Evolutionary conservation across 2,888 invertebrate genomes (phyloP).

Genomic region (Mythimna lalbum): DNA sequence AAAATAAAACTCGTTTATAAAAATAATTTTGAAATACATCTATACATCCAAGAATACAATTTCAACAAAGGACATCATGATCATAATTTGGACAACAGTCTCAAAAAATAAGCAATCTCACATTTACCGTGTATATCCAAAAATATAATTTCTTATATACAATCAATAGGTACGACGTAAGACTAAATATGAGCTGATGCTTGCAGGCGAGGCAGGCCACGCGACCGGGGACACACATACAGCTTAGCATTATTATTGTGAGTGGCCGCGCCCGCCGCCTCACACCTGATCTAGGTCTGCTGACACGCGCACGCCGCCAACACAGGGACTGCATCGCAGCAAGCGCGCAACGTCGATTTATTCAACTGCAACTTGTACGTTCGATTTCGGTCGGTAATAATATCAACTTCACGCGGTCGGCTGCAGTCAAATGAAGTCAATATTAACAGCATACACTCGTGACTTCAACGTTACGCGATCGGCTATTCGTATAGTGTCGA

Average conservation of each 20-base stretch:
- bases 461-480: too few species aligned
- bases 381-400: too few species aligned
- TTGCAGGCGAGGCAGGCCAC: conserved; percentile 11
- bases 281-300: conserved; percentile 14
- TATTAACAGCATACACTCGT: too few species aligned
- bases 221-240: conserved; percentile 11
- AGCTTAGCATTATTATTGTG: conserved; percentile 27
- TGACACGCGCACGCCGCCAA: conserved; percentile 2
- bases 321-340: too few species aligned
- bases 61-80: conserved; percentile 82
- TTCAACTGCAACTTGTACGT: too few species aligned
- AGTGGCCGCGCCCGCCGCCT: conserved; percentile 6
- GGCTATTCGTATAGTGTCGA: too few species aligned
- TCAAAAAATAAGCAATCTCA: conserved; percentile 87
- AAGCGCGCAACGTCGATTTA: too few species aligned
- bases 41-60: conserved; percentile 76
- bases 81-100: conserved; percentile 88
- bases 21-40: conserved; percentile 85
- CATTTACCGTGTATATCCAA: conserved; percentile 82
- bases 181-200: conserved; percentile 29
- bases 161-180: conserved; percentile 65
- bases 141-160: conserved; percentile 86
- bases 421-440: too few species aligned
- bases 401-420: too few species aligned
- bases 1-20: conserved; percentile 82